A percentile compares a stretch with the other conserved stretches of the same genome.
phyloP scores from a whole-genome alignment of 2,113 vertebrate species.

The Podarcis raffonei region DNA sequence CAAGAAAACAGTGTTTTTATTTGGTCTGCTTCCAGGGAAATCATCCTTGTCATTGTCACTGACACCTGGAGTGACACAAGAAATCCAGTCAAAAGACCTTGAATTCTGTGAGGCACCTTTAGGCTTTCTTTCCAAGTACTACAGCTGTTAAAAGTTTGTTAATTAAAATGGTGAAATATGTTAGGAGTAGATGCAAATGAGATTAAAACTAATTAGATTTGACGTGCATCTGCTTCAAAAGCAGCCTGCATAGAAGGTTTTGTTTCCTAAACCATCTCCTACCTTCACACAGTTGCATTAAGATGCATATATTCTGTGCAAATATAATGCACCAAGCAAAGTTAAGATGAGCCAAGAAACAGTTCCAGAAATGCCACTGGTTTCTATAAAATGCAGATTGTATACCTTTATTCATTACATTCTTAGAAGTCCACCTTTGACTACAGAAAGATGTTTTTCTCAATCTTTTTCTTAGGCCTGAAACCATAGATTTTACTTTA shows the following conservation, averaged over 20 bases:
- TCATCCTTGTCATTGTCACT: constrained; percentile 34
- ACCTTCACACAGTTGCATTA: constrained; percentile 45
- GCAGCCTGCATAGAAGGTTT: constrained; percentile 51
- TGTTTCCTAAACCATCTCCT: constrained; percentile 42
- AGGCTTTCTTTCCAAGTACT: constrained; percentile 58
- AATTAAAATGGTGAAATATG: constrained; percentile 72
- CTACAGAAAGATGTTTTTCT: not conserved
- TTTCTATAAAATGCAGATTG: constrained; percentile 10
- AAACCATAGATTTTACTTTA: not conserved
- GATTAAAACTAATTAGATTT: constrained; percentile 71
- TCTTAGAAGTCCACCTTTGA: not conserved
- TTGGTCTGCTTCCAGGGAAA: constrained; percentile 43
- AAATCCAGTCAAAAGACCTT: constrained; percentile 62
- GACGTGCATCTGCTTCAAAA: constrained; percentile 64
- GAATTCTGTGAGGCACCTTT: constrained; percentile 59
- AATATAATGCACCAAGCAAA: constrained; percentile 33
- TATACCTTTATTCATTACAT: not conserved
- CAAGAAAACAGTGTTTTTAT: constrained; percentile 32
- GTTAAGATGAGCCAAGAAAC: constrained; percentile 39
- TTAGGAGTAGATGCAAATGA: constrained; percentile 61
- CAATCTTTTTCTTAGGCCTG: not conserved
- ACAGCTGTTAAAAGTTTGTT: constrained; percentile 58
- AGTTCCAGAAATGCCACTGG: not conserved
- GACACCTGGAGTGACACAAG: constrained; percentile 27
- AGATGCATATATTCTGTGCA: constrained; percentile 36